Base-by-base conservation (phyloP, 2,888 invertebrate genomes). In the Hirtodrosophila trivittata region DNA sequence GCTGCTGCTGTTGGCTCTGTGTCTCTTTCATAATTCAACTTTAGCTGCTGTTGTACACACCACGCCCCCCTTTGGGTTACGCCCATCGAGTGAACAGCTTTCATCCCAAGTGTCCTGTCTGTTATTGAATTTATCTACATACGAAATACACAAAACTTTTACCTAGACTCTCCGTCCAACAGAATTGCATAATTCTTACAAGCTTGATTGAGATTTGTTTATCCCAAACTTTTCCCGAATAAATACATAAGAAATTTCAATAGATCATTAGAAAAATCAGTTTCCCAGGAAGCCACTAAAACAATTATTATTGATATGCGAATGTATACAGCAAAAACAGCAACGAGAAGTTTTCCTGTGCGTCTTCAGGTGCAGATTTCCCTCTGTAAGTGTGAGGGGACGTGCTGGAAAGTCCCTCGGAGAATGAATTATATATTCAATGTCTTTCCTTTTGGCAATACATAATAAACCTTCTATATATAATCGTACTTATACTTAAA, bases 1-100 rank as follows among this genome's bases (percentile, higher is more conserved):
- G 47, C 39, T 33, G n/a, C 14, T 35, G 54, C 33, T 54, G 41
- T n/a, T 68, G 60, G 54, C 42, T 32, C 58, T 66, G 64, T 68
- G 42, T 71, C 64, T 75, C 58, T 75, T 74, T 75, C 74, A 77
- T 77, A 77, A 77, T 77, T 77, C 72, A 77, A 72, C 77, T 72
- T 69, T 72, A 59, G 70, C 71, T 68, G 66, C 62, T 59, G 64
- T 66, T 64, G 63, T 50, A 52, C 35, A 37, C 14, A 54, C 57
- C 70, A 75, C 71, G 68, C 68, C 75, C 64, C 68, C 75, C 64
- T 41, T 10, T 37, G 54, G n/a, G 25, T 14, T 42, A 30, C 41
- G 55, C 42, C 49, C 41, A 16, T 38, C 0, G 14, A 39, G 33
- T 33, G 38, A 39, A 4, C 28, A 7, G 7, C 28, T n/a, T 28